These are phyloP conservation scores for Spea multiplicata DNA, from an alignment of 2,113 vertebrate species.

Conservation along the genomic window DNA sequence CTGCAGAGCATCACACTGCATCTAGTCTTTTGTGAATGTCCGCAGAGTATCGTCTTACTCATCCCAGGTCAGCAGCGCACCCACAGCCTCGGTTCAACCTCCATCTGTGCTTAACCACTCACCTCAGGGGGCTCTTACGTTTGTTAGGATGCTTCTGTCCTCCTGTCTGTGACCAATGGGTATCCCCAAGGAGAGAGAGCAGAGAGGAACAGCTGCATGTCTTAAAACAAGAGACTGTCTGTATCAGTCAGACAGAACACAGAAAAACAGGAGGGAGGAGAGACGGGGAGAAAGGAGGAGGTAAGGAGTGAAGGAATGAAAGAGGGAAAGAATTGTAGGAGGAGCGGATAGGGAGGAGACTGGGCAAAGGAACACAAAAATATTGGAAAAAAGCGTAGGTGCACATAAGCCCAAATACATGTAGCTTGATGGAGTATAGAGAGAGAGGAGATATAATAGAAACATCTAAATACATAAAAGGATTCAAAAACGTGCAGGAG, in stretches of 20 bases:
- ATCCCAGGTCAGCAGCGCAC: neutral
- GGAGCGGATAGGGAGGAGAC: constrained; percentile 19
- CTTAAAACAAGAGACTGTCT: constrained; percentile 48
- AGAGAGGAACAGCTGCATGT: constrained; percentile 45
- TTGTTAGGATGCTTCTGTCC: constrained; percentile 41
- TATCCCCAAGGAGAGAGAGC: constrained; percentile 42
- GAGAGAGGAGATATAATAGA: no score
- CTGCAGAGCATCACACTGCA: constrained; percentile 27
- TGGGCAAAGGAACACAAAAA: neutral
- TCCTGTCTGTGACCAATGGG: constrained; percentile 41
- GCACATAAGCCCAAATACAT: neutral
- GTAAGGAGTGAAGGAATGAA: constrained; percentile 11
- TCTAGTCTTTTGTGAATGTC: neutral
- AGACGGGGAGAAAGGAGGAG: neutral
- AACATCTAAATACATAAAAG: no score
- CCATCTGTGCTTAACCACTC: neutral
- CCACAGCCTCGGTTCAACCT: neutral
- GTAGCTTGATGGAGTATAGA: no score
- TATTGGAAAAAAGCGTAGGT: neutral
- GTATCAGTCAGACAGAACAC: constrained; percentile 29
- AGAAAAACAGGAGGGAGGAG: constrained; percentile 39
- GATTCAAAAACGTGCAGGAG: no score
- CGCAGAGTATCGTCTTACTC: constrained; percentile 16
- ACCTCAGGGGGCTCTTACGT: constrained; percentile 28
- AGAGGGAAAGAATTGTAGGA: constrained; percentile 11